These are phyloP conservation scores for Eretmochelys imbricata DNA, from an alignment of 2,113 vertebrate genomes.

Conservation along the genomic window DNA sequence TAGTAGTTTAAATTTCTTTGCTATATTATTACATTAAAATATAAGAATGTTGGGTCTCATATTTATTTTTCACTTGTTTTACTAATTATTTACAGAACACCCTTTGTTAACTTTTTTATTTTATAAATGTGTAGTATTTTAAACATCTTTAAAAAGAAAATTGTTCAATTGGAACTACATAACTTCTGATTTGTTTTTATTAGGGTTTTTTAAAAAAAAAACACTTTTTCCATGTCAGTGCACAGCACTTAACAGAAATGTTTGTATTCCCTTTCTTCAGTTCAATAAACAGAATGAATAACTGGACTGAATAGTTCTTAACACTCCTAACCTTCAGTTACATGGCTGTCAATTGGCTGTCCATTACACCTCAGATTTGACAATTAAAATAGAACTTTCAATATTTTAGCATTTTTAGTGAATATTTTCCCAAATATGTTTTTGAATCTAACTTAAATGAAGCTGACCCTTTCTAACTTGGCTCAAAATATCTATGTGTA, in stretches of 20 bases:
- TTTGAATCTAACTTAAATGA: not conserved
- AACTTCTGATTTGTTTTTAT: slow-evolving; percentile 81
- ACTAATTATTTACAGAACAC: slow-evolving; percentile 85
- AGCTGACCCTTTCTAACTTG: not conserved
- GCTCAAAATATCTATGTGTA: not conserved
- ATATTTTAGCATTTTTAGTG: not conserved
- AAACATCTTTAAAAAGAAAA: slow-evolving; percentile 74
- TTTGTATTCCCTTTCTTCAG: slow-evolving; percentile 86
- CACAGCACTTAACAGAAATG: slow-evolving; percentile 81
- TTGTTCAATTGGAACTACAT: slow-evolving; percentile 76
- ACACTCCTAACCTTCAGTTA: slow-evolving; percentile 67
- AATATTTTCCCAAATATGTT: not conserved
- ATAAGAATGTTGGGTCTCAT: slow-evolving; percentile 92
- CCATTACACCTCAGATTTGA: slow-evolving; percentile 3
- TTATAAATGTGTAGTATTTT: slow-evolving; percentile 85
- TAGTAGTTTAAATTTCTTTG: slow-evolving; percentile 88
- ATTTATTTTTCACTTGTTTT: slow-evolving; percentile 88
- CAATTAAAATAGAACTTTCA: not conserved
- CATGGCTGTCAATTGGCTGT: slow-evolving; percentile 10
- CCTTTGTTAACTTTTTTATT: slow-evolving; percentile 80
- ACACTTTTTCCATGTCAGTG: slow-evolving; percentile 82
- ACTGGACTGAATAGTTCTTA: slow-evolving; percentile 76
- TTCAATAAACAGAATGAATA: slow-evolving; percentile 87
- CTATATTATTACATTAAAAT: slow-evolving; percentile 98
- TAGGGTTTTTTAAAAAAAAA: slow-evolving; percentile 73